A percentile compares a stretch with the other conserved stretches of the same genome.
Conservation (phyloP, 2,888 invertebrate species). For the Hololepta plana region DNA sequence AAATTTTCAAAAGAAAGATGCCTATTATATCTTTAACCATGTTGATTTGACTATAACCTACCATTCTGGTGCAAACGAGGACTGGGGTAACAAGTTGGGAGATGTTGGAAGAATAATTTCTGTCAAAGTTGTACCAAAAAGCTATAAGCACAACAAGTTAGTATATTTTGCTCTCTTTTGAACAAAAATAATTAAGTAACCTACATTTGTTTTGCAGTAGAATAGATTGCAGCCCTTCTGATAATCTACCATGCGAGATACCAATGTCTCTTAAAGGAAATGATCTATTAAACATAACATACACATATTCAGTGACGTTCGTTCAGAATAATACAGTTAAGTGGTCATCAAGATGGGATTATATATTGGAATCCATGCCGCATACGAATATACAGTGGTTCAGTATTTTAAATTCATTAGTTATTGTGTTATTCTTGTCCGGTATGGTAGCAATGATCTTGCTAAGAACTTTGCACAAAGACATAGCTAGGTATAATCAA, state of each 20-base stretch:
- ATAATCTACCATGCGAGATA: slow-evolving; percentile 55
- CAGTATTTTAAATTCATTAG: slow-evolving; percentile 92
- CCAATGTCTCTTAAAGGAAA: slow-evolving; percentile 33
- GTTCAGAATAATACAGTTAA: slow-evolving; percentile 66
- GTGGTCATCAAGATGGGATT: slow-evolving; percentile 99
- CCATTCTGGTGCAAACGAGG: slow-evolving; percentile 74
- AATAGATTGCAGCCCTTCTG: slow-evolving; percentile 27
- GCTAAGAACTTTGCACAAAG: slow-evolving; percentile 89
- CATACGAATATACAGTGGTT: slow-evolving; percentile 99
- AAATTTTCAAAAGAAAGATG: slow-evolving; percentile 33
- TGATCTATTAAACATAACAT: slow-evolving; percentile 45
- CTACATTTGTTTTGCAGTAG: slow-evolving; percentile 25
- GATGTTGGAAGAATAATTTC: slow-evolving; percentile 73
- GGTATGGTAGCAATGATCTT: slow-evolving; percentile 92
- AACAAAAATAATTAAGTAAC: slow-evolving; percentile 4
- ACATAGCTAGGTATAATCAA: slow-evolving; percentile 97
- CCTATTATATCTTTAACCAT: slow-evolving; percentile 92
- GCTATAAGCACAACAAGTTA: slow-evolving; percentile 22
- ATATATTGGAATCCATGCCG: slow-evolving; percentile 94
- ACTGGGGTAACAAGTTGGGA: slow-evolving; percentile 66
- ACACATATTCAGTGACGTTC: slow-evolving; percentile 78
- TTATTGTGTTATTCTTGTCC: slow-evolving; percentile 90
- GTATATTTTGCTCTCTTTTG: slow-evolving; percentile 6
- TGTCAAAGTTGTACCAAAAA: slow-evolving; percentile 40
- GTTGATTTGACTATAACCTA: slow-evolving; percentile 87